Evolutionary conservation across 2,888 invertebrate genomes (phyloP), one percentile per base, ranked within the genome.

Genomic region (Chloromyia formosa): DNA sequence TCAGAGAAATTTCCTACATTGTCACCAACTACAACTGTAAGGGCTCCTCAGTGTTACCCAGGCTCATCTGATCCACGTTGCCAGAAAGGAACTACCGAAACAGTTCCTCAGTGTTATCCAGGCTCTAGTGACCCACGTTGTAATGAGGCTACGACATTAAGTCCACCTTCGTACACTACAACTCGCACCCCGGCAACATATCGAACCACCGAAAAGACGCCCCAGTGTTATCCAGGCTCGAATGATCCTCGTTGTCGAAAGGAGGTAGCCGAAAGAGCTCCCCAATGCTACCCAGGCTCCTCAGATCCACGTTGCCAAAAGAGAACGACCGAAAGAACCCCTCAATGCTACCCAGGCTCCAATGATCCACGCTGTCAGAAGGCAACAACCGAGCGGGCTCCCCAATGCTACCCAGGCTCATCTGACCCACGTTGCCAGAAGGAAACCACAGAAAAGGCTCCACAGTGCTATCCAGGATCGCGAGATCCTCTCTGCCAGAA

Each of bases 141-240:
- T 75, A 82, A 75, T 84, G 86, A 20, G 85, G 84, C 80, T 12
- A 78, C 80, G 60, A 85, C 85, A 74, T 84, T 84, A 53, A 84
- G 76, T 40, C 85, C 75, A 14, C 54, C 22, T 64, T 75, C 72
- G 10, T 53, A 2, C 7, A 86, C 77, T 84, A 77, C 78, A 14
- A n/a, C n/a, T n/a, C 74, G 53, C 10, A 74, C 62, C 5, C 18
- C 18, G 5, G 53, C 5, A 53, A 14, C 20, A 18, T 1, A 12
- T 10, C 10, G 45, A 60, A n/a, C n/a, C n/a, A 53, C 71, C 4
- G 78, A 77, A 1, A 75, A 78, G 0, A 74, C 76, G 12, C 80
- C 81, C 1, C 77, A 77, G 79, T 83, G 84, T 71, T 82, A 75
- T 77, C 83, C 84, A 0, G 83, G 83, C 0, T 80, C 79, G 12